A percentile compares a stretch with the other conserved stretches of the same genome.
phyloP scores from a whole-genome alignment of 2,113 vertebrate genomes.

The Poeciliopsis retropinna region DNA sequence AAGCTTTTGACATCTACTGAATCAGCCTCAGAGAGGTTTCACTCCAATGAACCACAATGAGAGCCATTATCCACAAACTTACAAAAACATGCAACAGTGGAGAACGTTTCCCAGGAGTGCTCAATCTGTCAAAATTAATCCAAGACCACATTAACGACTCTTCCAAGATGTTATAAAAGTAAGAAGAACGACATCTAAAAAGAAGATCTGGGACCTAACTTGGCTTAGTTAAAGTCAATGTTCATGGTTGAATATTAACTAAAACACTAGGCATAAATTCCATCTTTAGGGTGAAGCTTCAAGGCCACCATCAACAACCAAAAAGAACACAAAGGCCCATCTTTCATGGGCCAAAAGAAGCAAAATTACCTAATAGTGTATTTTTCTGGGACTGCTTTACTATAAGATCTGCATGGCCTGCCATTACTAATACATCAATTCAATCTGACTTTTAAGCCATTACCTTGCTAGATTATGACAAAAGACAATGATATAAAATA shows the following conservation, averaged over 20 bases:
- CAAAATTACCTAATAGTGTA: not conserved
- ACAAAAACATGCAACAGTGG: not conserved
- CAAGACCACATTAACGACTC: not conserved
- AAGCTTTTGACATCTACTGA: too few species aligned
- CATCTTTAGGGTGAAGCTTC: not conserved
- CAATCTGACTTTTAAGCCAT: not conserved
- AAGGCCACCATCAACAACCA: not conserved
- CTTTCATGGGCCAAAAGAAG: not conserved
- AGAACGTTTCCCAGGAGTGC: not conserved
- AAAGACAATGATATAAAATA: too few species aligned
- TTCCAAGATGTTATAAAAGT: not conserved
- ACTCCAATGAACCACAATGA: not conserved
- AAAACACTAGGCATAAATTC: not conserved
- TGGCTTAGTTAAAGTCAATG: not conserved
- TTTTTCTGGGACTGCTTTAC: not conserved
- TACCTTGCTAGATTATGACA: not conserved
- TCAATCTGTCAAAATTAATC: not conserved
- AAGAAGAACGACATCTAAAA: not conserved
- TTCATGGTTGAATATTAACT: not conserved
- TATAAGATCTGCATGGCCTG: not conserved
- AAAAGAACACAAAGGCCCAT: not conserved
- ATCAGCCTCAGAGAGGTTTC: too few species aligned
- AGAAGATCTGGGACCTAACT: not conserved
- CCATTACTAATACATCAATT: not conserved
- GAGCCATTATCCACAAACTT: not conserved